These are phyloP conservation scores for Cyphomyrmex costatus DNA, from an alignment of 1,140 invertebrate species.

Conservation along the genomic window DNA sequence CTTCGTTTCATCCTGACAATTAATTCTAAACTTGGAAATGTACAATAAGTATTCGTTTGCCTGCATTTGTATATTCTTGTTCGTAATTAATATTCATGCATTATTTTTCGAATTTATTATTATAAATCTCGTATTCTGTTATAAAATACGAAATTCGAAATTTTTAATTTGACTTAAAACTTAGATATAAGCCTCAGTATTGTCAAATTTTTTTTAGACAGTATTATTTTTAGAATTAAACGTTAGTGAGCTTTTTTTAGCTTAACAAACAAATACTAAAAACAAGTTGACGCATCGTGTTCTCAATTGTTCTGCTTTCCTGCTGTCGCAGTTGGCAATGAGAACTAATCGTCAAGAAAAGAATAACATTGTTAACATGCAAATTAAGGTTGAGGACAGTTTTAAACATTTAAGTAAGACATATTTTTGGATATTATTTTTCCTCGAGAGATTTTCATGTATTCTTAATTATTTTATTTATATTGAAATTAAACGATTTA, in stretches of 20 bases:
- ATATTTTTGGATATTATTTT: constrained; percentile 7
- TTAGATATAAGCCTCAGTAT: background rate
- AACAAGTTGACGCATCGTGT: constrained; percentile 17
- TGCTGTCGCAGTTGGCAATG: constrained; percentile 1
- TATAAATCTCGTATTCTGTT: background rate
- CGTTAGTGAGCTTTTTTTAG: background rate
- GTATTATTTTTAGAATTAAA: constrained; percentile 6
- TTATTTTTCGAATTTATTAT: background rate
- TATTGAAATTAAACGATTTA: background rate
- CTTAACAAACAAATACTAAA: background rate
- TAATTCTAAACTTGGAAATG: constrained; percentile 21
- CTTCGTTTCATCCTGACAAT: constrained; percentile 5
- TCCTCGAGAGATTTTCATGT: background rate
- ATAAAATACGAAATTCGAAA: background rate
- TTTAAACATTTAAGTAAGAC: background rate
- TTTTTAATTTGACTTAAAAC: background rate
- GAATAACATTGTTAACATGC: background rate
- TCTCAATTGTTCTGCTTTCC: constrained; percentile 10
- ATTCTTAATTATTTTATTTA: background rate
- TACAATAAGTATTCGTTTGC: background rate
- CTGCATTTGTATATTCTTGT: background rate
- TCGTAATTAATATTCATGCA: background rate
- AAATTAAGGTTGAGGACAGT: background rate
- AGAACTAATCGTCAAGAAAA: constrained; percentile 16
- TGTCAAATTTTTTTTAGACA: no score